phyloP scores from a whole-genome alignment of 2,888 invertebrate species.

The Mythimna lalbum region DNA sequence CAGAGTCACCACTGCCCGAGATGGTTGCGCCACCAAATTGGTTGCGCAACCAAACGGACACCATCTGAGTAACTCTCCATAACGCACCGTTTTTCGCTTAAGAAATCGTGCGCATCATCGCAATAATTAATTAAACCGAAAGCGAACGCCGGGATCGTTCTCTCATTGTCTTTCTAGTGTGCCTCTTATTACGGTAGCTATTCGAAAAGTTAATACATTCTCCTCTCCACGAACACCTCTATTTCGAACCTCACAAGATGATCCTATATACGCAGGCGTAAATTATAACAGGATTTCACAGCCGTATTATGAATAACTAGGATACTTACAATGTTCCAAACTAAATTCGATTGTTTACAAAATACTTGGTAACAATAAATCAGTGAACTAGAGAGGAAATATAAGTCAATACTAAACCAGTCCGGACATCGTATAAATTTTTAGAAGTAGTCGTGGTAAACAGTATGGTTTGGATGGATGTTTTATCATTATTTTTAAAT shows the following conservation, averaged over 20 bases:
- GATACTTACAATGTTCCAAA: constrained; percentile 23
- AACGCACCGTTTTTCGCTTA: too few species aligned
- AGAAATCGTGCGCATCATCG: too few species aligned
- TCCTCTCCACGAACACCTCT: too few species aligned
- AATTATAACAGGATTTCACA: constrained; percentile 16
- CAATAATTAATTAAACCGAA: too few species aligned
- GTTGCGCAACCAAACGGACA: too few species aligned
- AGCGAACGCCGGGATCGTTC: too few species aligned
- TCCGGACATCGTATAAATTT: background rate
- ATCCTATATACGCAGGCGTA: constrained; percentile 18
- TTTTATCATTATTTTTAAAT: background rate
- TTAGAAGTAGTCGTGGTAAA: background rate
- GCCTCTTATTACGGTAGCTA: too few species aligned
- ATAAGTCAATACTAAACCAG: background rate
- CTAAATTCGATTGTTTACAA: constrained; percentile 43
- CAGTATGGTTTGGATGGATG: background rate
- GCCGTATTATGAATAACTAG: constrained; percentile 41
- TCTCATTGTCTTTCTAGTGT: too few species aligned
- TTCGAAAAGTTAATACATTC: too few species aligned
- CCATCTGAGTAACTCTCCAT: too few species aligned
- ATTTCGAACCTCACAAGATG: background rate
- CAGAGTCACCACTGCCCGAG: too few species aligned
- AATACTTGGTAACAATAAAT: constrained; percentile 35
- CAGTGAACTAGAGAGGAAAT: constrained; percentile 21
- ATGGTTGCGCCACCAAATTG: too few species aligned